Evolutionary conservation across 2,797 vertebrate species (phyloP), one percentile per base, ranked within the genome.

Genomic region (Periophthalmus magnuspinnatus): DNA sequence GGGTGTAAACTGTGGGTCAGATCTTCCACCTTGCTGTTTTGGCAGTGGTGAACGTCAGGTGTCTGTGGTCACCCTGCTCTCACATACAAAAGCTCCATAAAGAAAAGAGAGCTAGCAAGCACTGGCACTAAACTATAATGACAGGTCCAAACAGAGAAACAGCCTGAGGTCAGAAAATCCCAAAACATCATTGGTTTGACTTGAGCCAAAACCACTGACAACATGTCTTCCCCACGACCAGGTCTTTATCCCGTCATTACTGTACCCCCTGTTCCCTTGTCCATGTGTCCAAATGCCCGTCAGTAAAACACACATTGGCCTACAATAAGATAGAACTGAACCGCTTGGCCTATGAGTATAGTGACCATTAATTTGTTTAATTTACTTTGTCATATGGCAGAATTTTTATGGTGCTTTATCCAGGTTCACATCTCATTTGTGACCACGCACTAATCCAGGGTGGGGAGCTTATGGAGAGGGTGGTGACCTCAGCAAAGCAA

Each of bases 201-300:
- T 41, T 11, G 63, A 71, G 88, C 85, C 84, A 89, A 88, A 86
- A 78, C 77, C 73, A 74, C 70, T 82, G 80, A 86, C 76, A 87
- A 59, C 69, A 70, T 76, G 68, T 78, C 80, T 66, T 74, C 76
- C 76, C 74, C 60, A 69, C 71, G 55, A 72, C 66, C 67, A 72
- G 38, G 72, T 78, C 69, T 28, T 61, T 28, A 61, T 62, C 64
- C 57, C 52, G 65, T 50, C 17, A 19, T 69, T 75, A 62, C 50
- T 63, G 33, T 50, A 69, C 55, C 36, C 65, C 21, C 33, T 67
- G 70, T 64, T 75, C 72, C 63, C 41, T 45, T 59, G 75, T 54
- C 64, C 55, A 72, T 59, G 58, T 77, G 77, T 78, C 78, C 54
- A 41, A 61, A 66, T 3, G 36, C 21, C 54, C 57, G 33, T 56